Evolutionary conservation across 2,113 vertebrate species (phyloP).

Genomic region (Alces alces): DNA sequence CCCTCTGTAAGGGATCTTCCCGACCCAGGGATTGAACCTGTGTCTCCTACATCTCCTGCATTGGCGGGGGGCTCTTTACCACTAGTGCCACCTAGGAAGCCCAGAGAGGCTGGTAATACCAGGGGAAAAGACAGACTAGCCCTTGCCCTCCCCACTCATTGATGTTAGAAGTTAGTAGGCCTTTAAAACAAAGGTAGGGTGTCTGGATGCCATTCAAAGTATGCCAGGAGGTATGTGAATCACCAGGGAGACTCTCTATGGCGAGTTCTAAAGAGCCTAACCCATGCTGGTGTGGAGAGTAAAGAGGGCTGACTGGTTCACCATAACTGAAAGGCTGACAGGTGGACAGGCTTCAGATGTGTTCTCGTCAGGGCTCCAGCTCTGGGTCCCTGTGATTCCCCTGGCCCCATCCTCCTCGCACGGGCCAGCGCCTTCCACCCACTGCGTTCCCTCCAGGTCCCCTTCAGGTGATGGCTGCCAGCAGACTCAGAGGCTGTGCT

Average conservation of each 20-base stretch:
- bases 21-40: background rate
- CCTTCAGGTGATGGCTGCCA: background rate
- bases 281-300: background rate
- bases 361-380: background rate
- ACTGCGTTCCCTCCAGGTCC: background rate
- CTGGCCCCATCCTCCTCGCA: background rate
- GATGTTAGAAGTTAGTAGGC: background rate
- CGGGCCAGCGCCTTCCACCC: background rate
- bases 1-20: background rate
- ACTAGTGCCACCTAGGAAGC: background rate
- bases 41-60: background rate
- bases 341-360: background rate
- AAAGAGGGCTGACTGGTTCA: conserved; percentile 28
- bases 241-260: conserved; percentile 11
- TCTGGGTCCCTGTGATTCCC: background rate
- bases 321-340: background rate
- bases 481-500: background rate
- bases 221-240: conserved; percentile 1
- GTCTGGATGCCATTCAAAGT: conserved; percentile 11
- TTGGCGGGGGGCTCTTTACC: background rate
- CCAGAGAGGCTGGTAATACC: background rate
- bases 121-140: background rate
- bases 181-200: conserved; percentile 23
- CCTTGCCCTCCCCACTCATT: background rate
- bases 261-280: background rate